Conservation (phyloP, 2,797 vertebrate species). For the Hylomyscus alleni region DNA sequence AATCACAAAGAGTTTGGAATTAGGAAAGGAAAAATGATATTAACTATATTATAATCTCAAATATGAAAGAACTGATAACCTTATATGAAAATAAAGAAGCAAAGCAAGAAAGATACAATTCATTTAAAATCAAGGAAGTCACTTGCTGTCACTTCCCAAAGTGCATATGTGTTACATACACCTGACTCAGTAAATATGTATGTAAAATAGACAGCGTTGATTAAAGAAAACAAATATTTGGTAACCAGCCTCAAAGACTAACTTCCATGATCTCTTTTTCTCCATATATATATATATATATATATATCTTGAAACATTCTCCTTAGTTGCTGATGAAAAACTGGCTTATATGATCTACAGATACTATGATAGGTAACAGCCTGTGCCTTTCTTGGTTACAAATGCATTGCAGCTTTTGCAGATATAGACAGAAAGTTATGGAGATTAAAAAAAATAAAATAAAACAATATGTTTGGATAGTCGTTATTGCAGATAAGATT, state of each 20-base stretch:
- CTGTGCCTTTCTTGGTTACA: background rate
- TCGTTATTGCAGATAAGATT: background rate
- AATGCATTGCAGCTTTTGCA: background rate
- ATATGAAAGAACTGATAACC: too few species aligned
- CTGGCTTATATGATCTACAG: background rate
- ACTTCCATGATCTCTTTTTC: background rate
- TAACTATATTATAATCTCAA: too few species aligned
- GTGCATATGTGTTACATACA: accelerated
- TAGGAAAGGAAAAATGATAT: background rate
- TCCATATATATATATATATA: background rate
- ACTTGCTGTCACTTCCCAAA: background rate
- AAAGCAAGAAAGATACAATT: background rate
- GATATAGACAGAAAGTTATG: background rate
- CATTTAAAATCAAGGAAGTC: background rate
- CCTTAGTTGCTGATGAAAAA: background rate
- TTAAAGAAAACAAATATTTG: background rate
- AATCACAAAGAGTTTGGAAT: background rate
- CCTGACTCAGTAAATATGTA: background rate
- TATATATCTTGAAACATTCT: background rate
- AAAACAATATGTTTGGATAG: background rate
- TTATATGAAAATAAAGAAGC: background rate
- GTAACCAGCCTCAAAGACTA: background rate
- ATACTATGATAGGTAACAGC: background rate
- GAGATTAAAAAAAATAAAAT: background rate
- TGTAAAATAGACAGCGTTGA: background rate